Base-by-base conservation (phyloP, 92 coral and sea anemone genomes). In the Isaurus tuberculatus region DNA sequence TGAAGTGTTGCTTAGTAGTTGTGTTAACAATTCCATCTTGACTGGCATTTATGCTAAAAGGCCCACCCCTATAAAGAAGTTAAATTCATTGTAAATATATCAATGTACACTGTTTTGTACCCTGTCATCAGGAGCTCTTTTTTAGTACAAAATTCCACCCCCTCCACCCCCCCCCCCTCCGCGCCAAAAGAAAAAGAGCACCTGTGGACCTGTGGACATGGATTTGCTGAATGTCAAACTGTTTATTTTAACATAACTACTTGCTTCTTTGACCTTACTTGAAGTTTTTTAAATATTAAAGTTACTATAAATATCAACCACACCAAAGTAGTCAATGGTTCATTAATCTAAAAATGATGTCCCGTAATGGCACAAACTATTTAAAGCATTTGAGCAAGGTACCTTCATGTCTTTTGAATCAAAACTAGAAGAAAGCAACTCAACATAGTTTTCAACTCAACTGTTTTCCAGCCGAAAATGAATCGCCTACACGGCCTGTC, bases 1-100 rank as follows among this genome's bases (percentile, higher is more conserved):
- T 75, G 81, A 75, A 49, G 81, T 75, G 81, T 25, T 75, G 81
- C 66, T 75, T 75, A 46, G 81, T 26, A 75, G 81, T 75, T 75
- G 81, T 75, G 81, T 75, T 48, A 75, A 46, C 81, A 75, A 75
- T 49, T 75, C 32, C 66, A 75, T 75, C 34, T 48, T 37, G 65
- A 48, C 81, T 46, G 81, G 81, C 81, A 75, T 75, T 75, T 27
- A 48, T 75, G 66, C 81, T 75, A 75, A 75, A n/a, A 75, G 40
- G 63, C 63, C 63, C 63, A 53, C 63, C 63, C 63, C 27, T 53
- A 53, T 53, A 53, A 53, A 53, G 7, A 53, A 53, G 63, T 53
- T 53, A 53, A 53, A 53, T 53, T 53, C 28, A 53, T 53, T 53
- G 63, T 53, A 53, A 53, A 53, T 53, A 53, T 53, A 53, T 53